Evolutionary conservation across 2,888 invertebrate genomes (phyloP), one percentile per base, ranked within the genome.

Genomic region (Archips crataeganus): DNA sequence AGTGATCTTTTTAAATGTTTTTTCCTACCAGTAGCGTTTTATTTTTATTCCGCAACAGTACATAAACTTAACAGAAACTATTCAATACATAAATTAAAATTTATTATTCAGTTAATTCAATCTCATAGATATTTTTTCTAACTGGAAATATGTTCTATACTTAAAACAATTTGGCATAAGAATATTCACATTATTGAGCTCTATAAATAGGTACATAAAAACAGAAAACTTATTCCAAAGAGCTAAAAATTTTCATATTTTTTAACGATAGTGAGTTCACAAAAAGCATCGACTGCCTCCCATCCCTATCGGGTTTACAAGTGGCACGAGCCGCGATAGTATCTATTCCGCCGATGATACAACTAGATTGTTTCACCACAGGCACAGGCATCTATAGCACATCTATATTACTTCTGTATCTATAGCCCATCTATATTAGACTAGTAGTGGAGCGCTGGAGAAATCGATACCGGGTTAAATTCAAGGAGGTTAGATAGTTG

Each of bases 261-360:
- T 47, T 42, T 13, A 54, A 67, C 67, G 74, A 68, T 77, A 85
- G 84, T 84, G 83, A 84, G n/a, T n/a, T 78, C 23, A 1, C 23
- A 15, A 6, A 69, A 80, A 78, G 70, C 73, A 68, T 75, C 73
- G 72, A 70, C n/a, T 49, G 62, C 76, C 71, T 71, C 74, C 77
- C 90, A 82, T 80, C 91, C 81, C 90, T 93, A 88, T 71, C 49
- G 81, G 79, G 86, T 88, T 87, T 90, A 91, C 92, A 92, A 92
- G 91, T 90, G 92, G 93, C 94, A 93, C 94, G 94, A 88, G 93
- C 90, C 82, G 75, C 85, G 94, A 94, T 93, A 88, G 79, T 85
- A 93, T 94, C 93, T 87, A 84, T 83, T 82, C 84, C 83, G 82
- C 85, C 88, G 93, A 93, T 93, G 93, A 91, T 91, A 93, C 93